Conservation (phyloP, 2,888 invertebrate genomes). For the Limnephilus lunatus region DNA sequence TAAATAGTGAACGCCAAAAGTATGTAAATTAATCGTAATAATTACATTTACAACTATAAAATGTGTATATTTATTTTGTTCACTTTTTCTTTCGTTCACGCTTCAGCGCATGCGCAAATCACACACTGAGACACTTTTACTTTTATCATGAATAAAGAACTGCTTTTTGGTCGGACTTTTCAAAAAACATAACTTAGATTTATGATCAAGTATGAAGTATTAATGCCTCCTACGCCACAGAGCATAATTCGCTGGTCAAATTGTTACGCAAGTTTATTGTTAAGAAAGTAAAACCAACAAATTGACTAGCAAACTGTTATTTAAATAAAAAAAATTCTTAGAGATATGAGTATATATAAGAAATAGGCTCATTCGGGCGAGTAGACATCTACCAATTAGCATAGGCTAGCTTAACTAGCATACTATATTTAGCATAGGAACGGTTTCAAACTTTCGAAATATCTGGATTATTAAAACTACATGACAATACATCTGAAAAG, state of each 20-base stretch:
- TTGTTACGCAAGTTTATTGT: background rate
- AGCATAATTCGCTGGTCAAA: background rate
- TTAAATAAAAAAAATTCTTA: background rate
- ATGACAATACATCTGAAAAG: no score
- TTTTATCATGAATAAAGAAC: conserved; percentile 12
- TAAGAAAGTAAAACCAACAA: background rate
- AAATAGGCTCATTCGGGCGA: no score
- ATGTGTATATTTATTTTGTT: background rate
- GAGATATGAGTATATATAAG: background rate
- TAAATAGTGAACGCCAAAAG: background rate
- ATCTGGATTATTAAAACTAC: no score
- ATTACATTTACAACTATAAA: background rate
- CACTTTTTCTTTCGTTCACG: conserved; percentile 5
- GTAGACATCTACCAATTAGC: no score
- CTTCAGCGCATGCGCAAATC: conserved; percentile 8
- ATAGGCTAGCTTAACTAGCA: no score
- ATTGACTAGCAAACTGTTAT: background rate
- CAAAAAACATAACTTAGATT: background rate
- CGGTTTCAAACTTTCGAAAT: no score
- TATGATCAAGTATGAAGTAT: background rate
- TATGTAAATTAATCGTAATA: background rate
- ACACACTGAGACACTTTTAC: conserved; percentile 17
- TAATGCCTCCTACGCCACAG: background rate
- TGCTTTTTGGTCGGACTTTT: background rate
- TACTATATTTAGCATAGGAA: no score